phyloP scores from a whole-genome alignment of 2,113 vertebrate genomes.

The Recurvirostra avosetta region DNA sequence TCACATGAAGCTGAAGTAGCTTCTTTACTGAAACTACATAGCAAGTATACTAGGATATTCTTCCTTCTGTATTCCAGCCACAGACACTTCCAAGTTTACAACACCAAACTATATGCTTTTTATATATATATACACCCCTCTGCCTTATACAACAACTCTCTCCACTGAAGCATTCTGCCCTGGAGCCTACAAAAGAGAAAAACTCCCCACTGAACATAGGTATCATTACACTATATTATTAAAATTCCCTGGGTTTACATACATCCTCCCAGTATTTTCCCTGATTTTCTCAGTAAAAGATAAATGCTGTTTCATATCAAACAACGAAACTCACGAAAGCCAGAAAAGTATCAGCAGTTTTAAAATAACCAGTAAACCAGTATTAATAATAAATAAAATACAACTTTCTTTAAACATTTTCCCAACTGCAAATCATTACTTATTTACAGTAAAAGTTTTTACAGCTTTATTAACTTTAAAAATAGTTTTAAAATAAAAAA shows the following conservation, averaged over 20 bases:
- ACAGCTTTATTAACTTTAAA: not conserved
- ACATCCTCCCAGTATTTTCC: not conserved
- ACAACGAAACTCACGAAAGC: not conserved
- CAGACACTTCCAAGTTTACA: not conserved
- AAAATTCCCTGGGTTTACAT: not conserved
- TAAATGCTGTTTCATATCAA: not conserved
- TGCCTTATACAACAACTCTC: not conserved
- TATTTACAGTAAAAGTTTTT: not conserved
- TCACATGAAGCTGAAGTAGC: not conserved
- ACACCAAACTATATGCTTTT: not conserved
- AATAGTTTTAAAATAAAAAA: not conserved
- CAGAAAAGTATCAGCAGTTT: not conserved
- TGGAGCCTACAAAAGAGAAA: not conserved
- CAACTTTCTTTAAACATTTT: not conserved
- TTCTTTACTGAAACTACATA: not conserved
- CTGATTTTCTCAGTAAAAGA: not conserved
- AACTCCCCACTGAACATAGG: not conserved
- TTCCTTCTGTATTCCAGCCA: not conserved
- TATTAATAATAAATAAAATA: not conserved
- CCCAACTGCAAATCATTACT: not conserved
- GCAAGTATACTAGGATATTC: not conserved
- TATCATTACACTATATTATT: not conserved
- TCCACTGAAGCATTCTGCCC: not conserved
- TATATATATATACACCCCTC: not conserved
- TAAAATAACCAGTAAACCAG: not conserved